phyloP scores from a whole-genome alignment of 1,140 invertebrate genomes.

The Lysiphlebus fabarum region DNA sequence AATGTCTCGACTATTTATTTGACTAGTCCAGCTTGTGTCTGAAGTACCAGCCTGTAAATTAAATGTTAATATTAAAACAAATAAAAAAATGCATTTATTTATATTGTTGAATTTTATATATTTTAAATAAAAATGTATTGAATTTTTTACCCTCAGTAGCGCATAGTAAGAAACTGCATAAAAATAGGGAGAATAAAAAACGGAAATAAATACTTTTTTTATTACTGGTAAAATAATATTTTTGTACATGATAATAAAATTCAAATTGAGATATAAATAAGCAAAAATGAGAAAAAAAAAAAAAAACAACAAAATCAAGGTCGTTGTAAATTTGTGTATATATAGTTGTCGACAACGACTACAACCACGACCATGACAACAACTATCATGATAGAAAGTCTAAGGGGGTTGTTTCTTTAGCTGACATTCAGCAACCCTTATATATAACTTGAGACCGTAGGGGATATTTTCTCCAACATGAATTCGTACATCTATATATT shows the following conservation, averaged over 20 bases:
- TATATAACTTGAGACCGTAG: slow-evolving; percentile 32
- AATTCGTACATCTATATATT: slow-evolving; percentile 12
- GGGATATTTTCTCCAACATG: slow-evolving; percentile 25
- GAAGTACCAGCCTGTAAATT: too few species aligned
- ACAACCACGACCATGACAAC: slow-evolving; percentile 15
- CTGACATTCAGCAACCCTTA: slow-evolving; percentile 43
- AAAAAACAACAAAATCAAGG: slow-evolving; percentile 28
- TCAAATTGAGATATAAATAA: slow-evolving; percentile 57
- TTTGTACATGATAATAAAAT: slow-evolving; percentile 51
- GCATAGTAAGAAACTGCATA: too few species aligned
- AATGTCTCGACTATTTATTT: too few species aligned
- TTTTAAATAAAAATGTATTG: too few species aligned
- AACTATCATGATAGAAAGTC: slow-evolving; percentile 27
- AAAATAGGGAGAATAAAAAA: neutral
- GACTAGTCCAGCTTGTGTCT: too few species aligned
- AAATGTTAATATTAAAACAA: too few species aligned
- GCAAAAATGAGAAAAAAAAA: slow-evolving; percentile 33
- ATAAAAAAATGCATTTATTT: too few species aligned
- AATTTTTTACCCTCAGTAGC: too few species aligned
- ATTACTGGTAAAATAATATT: neutral
- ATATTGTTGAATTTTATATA: too few species aligned
- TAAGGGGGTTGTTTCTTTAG: neutral
- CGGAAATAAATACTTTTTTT: neutral
- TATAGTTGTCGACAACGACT: neutral
- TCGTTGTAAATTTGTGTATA: slow-evolving; percentile 28